phyloP scores from a whole-genome alignment of 2,888 invertebrate species.

The Bombyx huttoni region DNA sequence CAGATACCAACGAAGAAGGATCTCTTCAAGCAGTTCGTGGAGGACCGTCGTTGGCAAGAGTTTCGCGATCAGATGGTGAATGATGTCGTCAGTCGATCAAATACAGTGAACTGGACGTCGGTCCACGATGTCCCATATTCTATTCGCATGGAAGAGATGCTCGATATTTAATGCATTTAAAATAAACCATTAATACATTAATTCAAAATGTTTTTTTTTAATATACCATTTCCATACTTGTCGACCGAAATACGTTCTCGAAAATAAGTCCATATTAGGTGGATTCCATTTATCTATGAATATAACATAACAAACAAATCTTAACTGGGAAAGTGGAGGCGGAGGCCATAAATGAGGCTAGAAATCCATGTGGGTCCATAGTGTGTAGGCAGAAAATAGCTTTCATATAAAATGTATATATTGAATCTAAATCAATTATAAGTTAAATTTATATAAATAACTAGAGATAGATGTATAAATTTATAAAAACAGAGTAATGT shows the following conservation, averaged over 20 bases:
- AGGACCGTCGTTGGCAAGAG: conserved; percentile 69
- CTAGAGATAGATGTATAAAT: too few relatives aligned
- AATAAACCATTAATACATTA: too few relatives aligned
- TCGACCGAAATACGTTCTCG: not conserved
- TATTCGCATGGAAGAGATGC: conserved; percentile 72
- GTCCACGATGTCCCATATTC: conserved; percentile 77
- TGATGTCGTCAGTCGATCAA: conserved; percentile 58
- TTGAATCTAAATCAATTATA: too few relatives aligned
- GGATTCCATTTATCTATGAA: not conserved
- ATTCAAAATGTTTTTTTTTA: not conserved
- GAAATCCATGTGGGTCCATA: not conserved
- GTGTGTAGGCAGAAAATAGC: not conserved
- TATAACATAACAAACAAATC: conserved; percentile 3
- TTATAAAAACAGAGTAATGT: too few relatives aligned
- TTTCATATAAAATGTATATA: too few relatives aligned
- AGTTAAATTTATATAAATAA: too few relatives aligned
- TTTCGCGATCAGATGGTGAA: conserved; percentile 63
- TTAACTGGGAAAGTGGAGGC: conserved; percentile 14
- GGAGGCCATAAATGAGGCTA: conserved; percentile 12
- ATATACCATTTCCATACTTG: not conserved
- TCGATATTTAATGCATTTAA: conserved; percentile 29
- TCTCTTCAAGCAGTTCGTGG: conserved; percentile 69
- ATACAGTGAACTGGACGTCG: conserved; percentile 67
- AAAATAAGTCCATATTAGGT: not conserved
- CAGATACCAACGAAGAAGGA: conserved; percentile 72